Evolutionary conservation across 2,888 invertebrate genomes (phyloP).

Genomic region (Caenorhabditis wallacei): DNA sequence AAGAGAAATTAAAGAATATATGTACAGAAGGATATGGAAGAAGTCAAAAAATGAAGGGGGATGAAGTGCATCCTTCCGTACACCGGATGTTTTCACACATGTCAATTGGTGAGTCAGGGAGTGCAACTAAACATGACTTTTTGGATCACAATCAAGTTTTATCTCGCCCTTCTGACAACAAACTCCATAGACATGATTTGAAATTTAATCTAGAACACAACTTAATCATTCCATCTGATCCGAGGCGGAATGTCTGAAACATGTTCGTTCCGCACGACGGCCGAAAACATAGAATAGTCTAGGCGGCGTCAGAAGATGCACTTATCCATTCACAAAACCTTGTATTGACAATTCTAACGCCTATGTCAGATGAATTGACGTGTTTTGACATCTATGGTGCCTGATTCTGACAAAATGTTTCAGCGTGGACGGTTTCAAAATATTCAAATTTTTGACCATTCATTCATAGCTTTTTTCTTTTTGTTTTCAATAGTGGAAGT

Average conservation of each 20-base stretch:
- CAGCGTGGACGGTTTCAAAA: background rate
- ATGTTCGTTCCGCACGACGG: conserved; percentile 4
- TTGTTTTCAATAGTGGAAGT: background rate
- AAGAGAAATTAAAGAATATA: background rate
- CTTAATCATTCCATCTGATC: conserved; percentile 30
- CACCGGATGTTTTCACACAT: conserved; percentile 43
- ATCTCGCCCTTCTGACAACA: conserved; percentile 11
- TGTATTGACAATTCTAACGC: conserved; percentile 6
- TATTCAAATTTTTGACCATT: background rate
- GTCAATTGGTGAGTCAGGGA: conserved; percentile 37
- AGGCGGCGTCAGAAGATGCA: conserved; percentile 10
- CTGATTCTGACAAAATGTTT: conserved; percentile 27
- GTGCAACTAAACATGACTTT: conserved; percentile 21
- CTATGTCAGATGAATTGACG: conserved; percentile 30
- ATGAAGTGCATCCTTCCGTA: conserved; percentile 49
- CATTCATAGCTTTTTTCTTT: conserved; percentile 27
- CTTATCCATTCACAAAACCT: conserved; percentile 1
- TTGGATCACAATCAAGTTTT: conserved; percentile 13
- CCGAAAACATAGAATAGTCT: conserved; percentile 32
- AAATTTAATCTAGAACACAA: conserved; percentile 29
- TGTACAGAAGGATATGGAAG: conserved; percentile 23
- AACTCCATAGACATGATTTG: conserved; percentile 34
- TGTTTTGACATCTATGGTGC: conserved; percentile 28
- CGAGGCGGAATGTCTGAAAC: conserved; percentile 28
- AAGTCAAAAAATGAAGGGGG: conserved; percentile 22